Percentiles rank a stretch among this genome's conserved stretches.
phyloP scores from a whole-genome alignment of 2,888 invertebrate genomes.

The Dynastes tityus region DNA sequence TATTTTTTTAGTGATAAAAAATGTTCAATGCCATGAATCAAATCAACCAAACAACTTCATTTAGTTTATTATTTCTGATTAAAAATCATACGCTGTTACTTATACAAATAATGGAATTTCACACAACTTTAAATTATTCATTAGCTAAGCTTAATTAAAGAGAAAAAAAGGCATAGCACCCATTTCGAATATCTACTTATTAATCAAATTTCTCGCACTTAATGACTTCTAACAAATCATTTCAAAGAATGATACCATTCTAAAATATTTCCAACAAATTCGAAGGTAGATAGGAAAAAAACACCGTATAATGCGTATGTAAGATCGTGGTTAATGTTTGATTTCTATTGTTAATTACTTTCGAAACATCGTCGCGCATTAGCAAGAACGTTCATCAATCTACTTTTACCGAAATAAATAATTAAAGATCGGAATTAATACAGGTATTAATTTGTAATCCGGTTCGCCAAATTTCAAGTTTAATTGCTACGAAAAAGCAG shows the following conservation, averaged over 20 bases:
- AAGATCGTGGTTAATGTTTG: neutral
- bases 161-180: neutral
- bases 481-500: slow-evolving; percentile 12
- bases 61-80: too few species aligned
- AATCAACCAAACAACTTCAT: too few species aligned
- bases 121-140: neutral
- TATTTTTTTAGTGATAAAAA: too few species aligned
- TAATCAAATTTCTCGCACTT: slow-evolving; percentile 11
- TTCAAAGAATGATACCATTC: neutral
- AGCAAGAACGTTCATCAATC: neutral
- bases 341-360: slow-evolving; percentile 13
- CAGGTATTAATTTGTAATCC: slow-evolving; percentile 1
- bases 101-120: neutral
- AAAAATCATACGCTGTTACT: too few species aligned
- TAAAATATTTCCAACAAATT: neutral
- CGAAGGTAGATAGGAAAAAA: neutral
- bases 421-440: slow-evolving; percentile 17
- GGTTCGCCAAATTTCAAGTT: slow-evolving; percentile 3
- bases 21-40: too few species aligned
- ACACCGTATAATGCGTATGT: neutral
- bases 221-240: slow-evolving; percentile 2
- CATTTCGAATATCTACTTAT: neutral
- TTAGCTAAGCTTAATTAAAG: neutral
- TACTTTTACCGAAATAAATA: slow-evolving; percentile 15
- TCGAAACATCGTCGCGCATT: neutral